These are phyloP conservation scores for Dendrocopos noguchii DNA, from an alignment of 2,113 vertebrate genomes.

Conservation along the genomic window DNA sequence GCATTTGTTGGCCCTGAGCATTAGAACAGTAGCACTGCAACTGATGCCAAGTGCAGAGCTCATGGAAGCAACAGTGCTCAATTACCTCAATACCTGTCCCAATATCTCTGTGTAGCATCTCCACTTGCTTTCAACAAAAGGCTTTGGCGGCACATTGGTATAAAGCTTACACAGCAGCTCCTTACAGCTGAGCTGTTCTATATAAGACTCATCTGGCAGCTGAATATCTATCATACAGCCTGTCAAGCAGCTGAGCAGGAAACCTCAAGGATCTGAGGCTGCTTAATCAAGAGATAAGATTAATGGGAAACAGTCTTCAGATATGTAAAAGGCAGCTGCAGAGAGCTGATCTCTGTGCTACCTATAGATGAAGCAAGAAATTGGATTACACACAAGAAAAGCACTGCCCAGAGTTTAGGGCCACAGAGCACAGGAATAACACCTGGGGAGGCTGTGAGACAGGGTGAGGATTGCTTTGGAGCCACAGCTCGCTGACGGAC, in stretches of 20 bases:
- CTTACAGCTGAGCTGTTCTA: background rate
- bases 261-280: constrained; percentile 1
- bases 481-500: background rate
- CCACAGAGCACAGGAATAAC: background rate
- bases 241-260: constrained; percentile 29
- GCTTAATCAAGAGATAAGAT: background rate
- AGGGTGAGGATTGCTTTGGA: fast-evolving
- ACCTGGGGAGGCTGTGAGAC: background rate
- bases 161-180: background rate
- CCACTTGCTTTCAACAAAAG: background rate
- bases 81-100: background rate
- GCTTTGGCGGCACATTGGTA: background rate
- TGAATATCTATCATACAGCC: background rate
- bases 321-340: background rate
- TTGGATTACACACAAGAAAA: fast-evolving
- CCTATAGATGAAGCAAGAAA: background rate
- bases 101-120: background rate
- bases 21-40: background rate
- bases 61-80: background rate
- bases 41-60: background rate
- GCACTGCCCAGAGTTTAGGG: background rate
- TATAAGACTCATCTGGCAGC: background rate
- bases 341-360: background rate
- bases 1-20: background rate
- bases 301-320: background rate